phyloP scores from a whole-genome alignment of 1,140 invertebrate genomes.

The Brachionus koreanus region DNA sequence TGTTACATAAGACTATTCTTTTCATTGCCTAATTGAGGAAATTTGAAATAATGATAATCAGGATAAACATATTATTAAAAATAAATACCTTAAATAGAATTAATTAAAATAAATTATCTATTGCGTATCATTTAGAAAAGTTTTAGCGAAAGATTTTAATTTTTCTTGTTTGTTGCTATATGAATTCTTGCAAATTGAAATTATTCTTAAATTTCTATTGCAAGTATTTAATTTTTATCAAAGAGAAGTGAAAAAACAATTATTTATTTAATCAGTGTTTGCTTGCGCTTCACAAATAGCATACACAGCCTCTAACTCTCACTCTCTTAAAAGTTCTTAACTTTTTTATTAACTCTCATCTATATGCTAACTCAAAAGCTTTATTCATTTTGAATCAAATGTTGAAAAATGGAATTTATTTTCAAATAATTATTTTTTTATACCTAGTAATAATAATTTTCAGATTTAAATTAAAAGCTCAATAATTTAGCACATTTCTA shows the following conservation, averaged over 20 bases:
- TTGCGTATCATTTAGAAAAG: constrained; percentile 12
- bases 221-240: constrained; percentile 22
- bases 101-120: constrained; percentile 42
- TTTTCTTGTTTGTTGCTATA: not conserved
- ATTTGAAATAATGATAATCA: not conserved
- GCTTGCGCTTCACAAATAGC: not conserved
- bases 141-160: not conserved
- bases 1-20: not conserved
- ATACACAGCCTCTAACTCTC: constrained; percentile 13
- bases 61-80: constrained; percentile 3
- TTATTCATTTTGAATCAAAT: not conserved
- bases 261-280: constrained; percentile 12
- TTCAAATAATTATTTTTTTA: not conserved
- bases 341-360: not conserved
- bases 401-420: not conserved
- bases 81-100: constrained; percentile 38
- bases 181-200: not conserved
- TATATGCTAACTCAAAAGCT: not conserved
- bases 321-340: not conserved
- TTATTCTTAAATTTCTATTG: constrained; percentile 14
- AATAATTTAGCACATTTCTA: constrained; percentile 12
- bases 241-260: not conserved
- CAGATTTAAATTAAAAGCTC: not conserved
- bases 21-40: not conserved
- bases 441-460: not conserved